Evolutionary conservation across 2,797 vertebrate genomes (phyloP).

Genomic region (Paedocypris micromegethes): DNA sequence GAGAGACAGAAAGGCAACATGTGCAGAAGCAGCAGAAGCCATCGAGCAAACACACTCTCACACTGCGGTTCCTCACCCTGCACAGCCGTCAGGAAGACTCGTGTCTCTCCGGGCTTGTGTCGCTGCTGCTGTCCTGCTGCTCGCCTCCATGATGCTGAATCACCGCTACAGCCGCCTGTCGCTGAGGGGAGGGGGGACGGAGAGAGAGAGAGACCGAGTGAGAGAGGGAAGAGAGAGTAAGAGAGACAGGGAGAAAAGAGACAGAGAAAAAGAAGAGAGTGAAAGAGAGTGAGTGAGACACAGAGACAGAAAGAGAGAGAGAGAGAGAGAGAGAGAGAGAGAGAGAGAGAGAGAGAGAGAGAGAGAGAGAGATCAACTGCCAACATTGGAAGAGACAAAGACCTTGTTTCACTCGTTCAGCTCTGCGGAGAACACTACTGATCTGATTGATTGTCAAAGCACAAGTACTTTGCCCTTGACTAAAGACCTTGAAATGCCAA

Average conservation of each 20-base stretch:
- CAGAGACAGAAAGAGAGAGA: too few relatives aligned
- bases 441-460: too few relatives aligned
- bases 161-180: conserved; percentile 67
- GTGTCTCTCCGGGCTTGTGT: conserved; percentile 66
- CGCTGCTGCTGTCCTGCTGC: conserved; percentile 70
- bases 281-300: too few relatives aligned
- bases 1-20: conserved; percentile 14
- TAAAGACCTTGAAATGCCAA: not conserved
- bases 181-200: conserved; percentile 40
- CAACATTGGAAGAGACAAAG: too few relatives aligned
- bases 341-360: too few relatives aligned
- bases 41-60: too few relatives aligned
- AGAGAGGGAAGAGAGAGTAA: conserved; percentile 35
- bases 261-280: too few relatives aligned
- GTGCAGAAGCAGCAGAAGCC: not conserved
- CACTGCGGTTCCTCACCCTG: conserved; percentile 62
- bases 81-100: conserved; percentile 69
- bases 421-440: too few relatives aligned
- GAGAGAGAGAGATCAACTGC: too few relatives aligned
- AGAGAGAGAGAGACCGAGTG: conserved; percentile 14
- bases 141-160: conserved; percentile 73
- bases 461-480: not conserved
- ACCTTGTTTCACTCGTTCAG: too few relatives aligned
- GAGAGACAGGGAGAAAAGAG: too few relatives aligned
- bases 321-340: too few relatives aligned